A percentile compares a stretch with the other conserved stretches of the same genome.
phyloP scores from a whole-genome alignment of 1,140 invertebrate species.

The Protaetia brevitarsis region DNA sequence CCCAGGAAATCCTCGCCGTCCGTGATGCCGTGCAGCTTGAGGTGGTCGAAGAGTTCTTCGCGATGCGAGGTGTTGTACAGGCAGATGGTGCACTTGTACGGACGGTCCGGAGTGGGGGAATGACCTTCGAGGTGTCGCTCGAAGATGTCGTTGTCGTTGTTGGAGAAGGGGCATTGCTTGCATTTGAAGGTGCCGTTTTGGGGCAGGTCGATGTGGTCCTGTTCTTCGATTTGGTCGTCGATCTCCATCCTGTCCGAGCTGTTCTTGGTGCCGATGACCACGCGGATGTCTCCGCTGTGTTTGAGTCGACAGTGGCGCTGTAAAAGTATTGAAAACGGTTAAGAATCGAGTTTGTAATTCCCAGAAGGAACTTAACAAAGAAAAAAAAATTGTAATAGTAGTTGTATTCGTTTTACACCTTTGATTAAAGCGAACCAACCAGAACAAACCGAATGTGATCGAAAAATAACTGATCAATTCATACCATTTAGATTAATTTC shows the following conservation, averaged over 20 bases:
- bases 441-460: too few species aligned
- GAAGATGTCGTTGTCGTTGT: slow-evolving; percentile 61
- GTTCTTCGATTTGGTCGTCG: slow-evolving; percentile 44
- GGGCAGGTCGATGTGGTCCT: slow-evolving; percentile 40
- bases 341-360: too few species aligned
- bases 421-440: too few species aligned
- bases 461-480: too few species aligned
- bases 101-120: slow-evolving; percentile 63
- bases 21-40: slow-evolving; percentile 40
- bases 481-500: too few species aligned
- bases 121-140: slow-evolving; percentile 72
- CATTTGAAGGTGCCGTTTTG: slow-evolving; percentile 53
- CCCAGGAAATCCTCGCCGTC: slow-evolving; percentile 38
- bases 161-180: slow-evolving; percentile 72
- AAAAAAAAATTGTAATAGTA: too few species aligned
- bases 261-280: slow-evolving; percentile 53
- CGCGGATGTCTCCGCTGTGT: slow-evolving; percentile 67
- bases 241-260: slow-evolving; percentile 49
- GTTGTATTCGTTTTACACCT: too few species aligned
- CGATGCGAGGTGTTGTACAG: slow-evolving; percentile 66
- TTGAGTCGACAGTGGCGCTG: slow-evolving; percentile 72
- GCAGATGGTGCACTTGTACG: slow-evolving; percentile 78
- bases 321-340: too few species aligned
- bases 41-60: slow-evolving; percentile 46
- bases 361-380: too few species aligned